A percentile compares a stretch with the other conserved stretches of the same genome.
These are phyloP conservation scores for Hoplostethus mediterraneus DNA, from an alignment of 2,797 vertebrate species.

Conservation along the genomic window DNA sequence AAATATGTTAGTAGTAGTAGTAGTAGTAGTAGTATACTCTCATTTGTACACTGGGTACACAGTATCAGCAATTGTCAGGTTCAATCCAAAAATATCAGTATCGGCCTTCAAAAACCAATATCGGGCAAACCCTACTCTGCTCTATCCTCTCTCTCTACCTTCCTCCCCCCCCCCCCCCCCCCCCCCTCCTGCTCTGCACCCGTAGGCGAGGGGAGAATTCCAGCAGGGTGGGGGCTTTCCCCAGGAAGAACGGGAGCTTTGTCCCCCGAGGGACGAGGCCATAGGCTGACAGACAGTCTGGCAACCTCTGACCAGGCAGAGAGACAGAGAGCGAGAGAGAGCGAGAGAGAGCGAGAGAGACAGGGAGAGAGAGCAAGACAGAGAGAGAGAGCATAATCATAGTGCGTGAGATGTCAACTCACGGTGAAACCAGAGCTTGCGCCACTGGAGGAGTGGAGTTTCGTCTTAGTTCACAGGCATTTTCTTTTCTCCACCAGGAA, in stretches of 20 bases:
- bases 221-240: conserved; percentile 84
- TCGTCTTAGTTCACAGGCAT: conserved; percentile 27
- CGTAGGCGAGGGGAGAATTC: conserved; percentile 85
- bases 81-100: neutral
- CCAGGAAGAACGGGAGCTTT: conserved; percentile 87
- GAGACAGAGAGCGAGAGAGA: conserved; percentile 34
- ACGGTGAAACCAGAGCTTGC: conserved; percentile 2
- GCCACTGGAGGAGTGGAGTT: conserved; percentile 29
- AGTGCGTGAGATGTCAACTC: conserved; percentile 10
- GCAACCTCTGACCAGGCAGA: conserved; percentile 73
- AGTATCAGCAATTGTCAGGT: neutral
- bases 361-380: conserved; percentile 27
- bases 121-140: conserved; percentile 30
- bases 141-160: conserved; percentile 39
- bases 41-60: too few species aligned
- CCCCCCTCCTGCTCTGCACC: conserved; percentile 25
- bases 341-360: conserved; percentile 26
- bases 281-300: conserved; percentile 81
- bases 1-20: too few species aligned
- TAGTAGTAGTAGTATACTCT: too few species aligned
- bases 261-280: conserved; percentile 81
- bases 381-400: conserved; percentile 8
- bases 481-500: neutral
- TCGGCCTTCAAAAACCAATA: conserved; percentile 30
- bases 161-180: neutral